Evolutionary conservation across 2,113 vertebrate genomes (phyloP), one percentile per base, ranked within the genome.

Genomic region (Malurus cyaneus): DNA sequence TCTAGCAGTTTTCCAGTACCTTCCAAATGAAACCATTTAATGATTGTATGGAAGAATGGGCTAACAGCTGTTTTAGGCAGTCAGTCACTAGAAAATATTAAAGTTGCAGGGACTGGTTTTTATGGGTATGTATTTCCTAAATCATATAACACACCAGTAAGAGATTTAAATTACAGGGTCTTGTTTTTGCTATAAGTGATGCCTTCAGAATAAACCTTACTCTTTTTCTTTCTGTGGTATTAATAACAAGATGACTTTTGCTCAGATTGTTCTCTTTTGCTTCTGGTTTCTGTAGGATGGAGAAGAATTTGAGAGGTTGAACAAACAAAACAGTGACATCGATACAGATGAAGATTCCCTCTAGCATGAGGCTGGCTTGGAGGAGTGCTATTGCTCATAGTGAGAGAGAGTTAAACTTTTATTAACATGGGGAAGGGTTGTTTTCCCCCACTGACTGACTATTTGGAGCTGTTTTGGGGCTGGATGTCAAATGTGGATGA

Each of bases 301-400:
- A 36, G 99, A 99, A 93, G 99, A 99, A 91, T 98, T 99, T 94
- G 98, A 99, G 93, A 98, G 98, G 80, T 82, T 99, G 89, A 98
- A 98, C 5, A 99, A 99, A 96, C 88, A 98, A 74, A 98, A 97
- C 96, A 98, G 98, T 81, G 99, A 99, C 93, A 98, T 98, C 1
- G 99, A 99, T 34, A 99, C 99, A 42, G 99, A 98, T 90, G 98
- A 99, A 86, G 99, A 99, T 84, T 97, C 98, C 71, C 98, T 99
- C 70, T 97, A 97, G 93, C 49, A 36, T 50, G 64, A 49, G 32
- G 31, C 76, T 81, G 59, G 6, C 52, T 80, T 26, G 18, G 42
- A 80, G 71, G n/a, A 78, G 17, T 83, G 41, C 54, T 86, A 2
- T 60, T 86, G 49, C 41, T 93, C 78, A 53, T 34, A 79, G 70